Conservation (phyloP, 2,797 vertebrate species). For the Coreius guichenoti region DNA sequence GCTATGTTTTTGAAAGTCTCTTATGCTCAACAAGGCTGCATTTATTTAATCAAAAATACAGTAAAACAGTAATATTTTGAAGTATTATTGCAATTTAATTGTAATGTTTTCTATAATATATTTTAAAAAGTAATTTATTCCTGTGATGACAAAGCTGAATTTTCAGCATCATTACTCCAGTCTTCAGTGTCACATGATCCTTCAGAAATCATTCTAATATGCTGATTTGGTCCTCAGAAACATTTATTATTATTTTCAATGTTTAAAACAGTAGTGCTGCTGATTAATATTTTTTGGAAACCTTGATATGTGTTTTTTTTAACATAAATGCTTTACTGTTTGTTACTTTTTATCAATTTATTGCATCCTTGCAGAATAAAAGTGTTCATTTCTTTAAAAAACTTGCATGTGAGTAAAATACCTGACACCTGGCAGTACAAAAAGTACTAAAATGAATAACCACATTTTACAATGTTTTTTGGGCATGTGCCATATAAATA, state of each 20-base stretch:
- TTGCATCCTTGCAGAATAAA: background rate
- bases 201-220: background rate
- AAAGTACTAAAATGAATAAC: background rate
- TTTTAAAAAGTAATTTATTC: background rate
- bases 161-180: background rate
- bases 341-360: background rate
- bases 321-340: background rate
- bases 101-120: background rate
- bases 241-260: background rate
- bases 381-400: background rate
- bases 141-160: background rate
- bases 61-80: background rate
- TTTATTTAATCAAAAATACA: background rate
- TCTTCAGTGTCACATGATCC: background rate
- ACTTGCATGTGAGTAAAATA: background rate
- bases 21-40: background rate
- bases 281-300: background rate
- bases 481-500: background rate
- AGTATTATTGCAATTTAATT: background rate
- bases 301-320: background rate
- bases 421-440: background rate
- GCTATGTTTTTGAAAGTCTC: background rate
- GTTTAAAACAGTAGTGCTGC: background rate
- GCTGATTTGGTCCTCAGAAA: background rate
- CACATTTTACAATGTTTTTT: background rate